phyloP scores from a whole-genome alignment of 2,888 invertebrate species.

The Drosophila dives region DNA sequence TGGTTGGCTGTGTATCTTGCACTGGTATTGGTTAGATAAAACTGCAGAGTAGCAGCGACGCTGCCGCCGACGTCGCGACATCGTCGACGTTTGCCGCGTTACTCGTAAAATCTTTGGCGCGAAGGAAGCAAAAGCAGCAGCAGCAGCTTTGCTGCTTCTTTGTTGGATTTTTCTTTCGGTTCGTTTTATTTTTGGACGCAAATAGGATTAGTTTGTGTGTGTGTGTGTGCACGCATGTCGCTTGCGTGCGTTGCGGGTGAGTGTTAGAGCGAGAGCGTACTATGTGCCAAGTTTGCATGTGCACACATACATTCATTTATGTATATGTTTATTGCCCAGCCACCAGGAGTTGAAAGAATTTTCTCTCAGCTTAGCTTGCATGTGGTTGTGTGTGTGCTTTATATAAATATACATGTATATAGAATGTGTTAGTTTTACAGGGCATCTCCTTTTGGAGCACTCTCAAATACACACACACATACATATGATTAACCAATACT shows the following conservation, averaged over 20 bases:
- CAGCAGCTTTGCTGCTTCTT: constrained; percentile 66
- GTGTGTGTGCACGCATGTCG: constrained; percentile 51
- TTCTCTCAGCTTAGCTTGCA: constrained; percentile 11
- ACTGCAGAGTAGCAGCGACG: constrained; percentile 49
- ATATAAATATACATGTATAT: constrained; percentile 1
- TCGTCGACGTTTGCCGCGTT: constrained; percentile 18
- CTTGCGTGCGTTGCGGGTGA: constrained; percentile 54
- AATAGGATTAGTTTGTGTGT: constrained; percentile 70
- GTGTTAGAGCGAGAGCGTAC: constrained; percentile 49
- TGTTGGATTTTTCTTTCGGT: constrained; percentile 71
- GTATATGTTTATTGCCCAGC: constrained; percentile 33
- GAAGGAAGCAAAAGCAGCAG: constrained; percentile 64
- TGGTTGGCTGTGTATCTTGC: constrained; percentile 49
- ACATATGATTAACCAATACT: background rate
- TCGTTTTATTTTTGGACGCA: constrained; percentile 70
- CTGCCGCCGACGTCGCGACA: constrained; percentile 27
- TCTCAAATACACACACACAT: background rate
- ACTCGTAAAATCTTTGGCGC: constrained; percentile 57
- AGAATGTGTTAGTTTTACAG: constrained; percentile 18
- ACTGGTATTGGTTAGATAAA: constrained; percentile 73
- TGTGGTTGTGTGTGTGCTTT: constrained; percentile 1
- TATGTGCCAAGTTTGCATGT: constrained; percentile 29
- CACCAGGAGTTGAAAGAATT: constrained; percentile 44
- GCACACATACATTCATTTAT: background rate
- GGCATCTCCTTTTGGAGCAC: constrained; percentile 26